Evolutionary conservation across 2,888 invertebrate species (phyloP).

Genomic region (Zygothrica quintamaculata): DNA sequence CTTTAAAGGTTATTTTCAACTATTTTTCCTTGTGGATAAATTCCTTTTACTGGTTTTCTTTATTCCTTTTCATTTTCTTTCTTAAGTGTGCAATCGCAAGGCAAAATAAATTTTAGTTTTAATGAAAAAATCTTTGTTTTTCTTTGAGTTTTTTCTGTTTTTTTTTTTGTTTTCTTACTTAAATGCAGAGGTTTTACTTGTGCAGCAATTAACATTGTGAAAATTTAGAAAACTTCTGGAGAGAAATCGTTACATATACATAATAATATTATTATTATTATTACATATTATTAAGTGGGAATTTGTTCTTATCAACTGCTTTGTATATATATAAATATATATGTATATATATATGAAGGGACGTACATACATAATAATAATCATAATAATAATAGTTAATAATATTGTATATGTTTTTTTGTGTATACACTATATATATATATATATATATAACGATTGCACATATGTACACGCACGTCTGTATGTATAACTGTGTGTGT

Average conservation of each 20-base stretch:
- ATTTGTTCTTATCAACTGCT: conserved; percentile 66
- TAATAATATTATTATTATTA: conserved; percentile 14
- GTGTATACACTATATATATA: conserved; percentile 37
- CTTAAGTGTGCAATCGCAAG: conserved; percentile 54
- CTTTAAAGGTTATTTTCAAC: conserved; percentile 21
- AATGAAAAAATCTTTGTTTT: conserved; percentile 30
- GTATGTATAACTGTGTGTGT: conserved; percentile 35
- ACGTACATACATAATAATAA: conserved; percentile 64
- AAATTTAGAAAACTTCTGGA: conserved; percentile 49
- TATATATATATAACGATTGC: conserved; percentile 41
- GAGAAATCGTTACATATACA: conserved; percentile 51
- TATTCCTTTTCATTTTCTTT: conserved; percentile 14
- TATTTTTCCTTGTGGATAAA: conserved; percentile 3
- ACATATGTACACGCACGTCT: too few relatives aligned
- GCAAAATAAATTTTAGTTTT: conserved; percentile 31
- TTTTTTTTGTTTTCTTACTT: conserved; percentile 48
- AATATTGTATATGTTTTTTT: conserved; percentile 50
- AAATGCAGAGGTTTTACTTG: conserved; percentile 82
- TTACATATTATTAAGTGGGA: conserved; percentile 48
- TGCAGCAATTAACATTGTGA: conserved; percentile 82
- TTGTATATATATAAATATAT: conserved; percentile 34
- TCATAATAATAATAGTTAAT: conserved; percentile 50
- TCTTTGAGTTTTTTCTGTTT: conserved; percentile 47
- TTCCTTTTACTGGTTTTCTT: conserved; percentile 17
- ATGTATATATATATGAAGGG: conserved; percentile 53